Evolutionary conservation across 2,888 invertebrate genomes (phyloP), one percentile per base, ranked within the genome.

Genomic region (Pemphredon lugubris): DNA sequence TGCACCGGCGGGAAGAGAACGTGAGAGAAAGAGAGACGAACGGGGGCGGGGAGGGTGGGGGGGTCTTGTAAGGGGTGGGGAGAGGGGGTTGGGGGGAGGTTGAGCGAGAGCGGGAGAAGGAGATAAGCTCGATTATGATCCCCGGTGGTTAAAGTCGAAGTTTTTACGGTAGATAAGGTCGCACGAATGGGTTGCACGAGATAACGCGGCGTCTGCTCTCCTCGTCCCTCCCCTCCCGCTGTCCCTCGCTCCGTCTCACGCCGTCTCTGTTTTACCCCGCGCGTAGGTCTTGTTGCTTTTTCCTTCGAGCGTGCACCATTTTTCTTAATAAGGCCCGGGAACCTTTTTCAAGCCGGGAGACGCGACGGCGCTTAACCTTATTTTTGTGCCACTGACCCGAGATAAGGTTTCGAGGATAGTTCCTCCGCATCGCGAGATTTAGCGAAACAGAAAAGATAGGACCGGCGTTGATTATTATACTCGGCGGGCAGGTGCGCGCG

Each of bases 51-150:
- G 72, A 65, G 39, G 53, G 58, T 50, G 39, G 37, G 57, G 32
- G 44, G 16, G 59, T n/a, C n/a, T n/a, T n/a, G 63, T 34, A 53
- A 21, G 53, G 51, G 42, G 16, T 44, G 20, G 39, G 44, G 57
- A 54, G 16, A 50, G 51, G 47, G 45, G 51, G 58, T 48, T 23
- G 14, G 63, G 30, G 67, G 44, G 72, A 65, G 39, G 53, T 54
- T 50, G 39, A 39, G 57, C 26, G 44, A 21, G 59, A 55, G 59
- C 30, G 16, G 16, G 23, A 21, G 59, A 45, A 48, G 58, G 50
- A 78, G 85, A 85, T 85, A 85, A 84, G 83, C 79, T 79, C 84
- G 88, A 88, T 88, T 88, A 88, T 87, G 87, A 88, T 88, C 88
- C 87, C 87, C 83, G 80, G 85, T 86, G 87, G 88, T 87, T 87